Conservation (phyloP, 2,797 vertebrate genomes). For the Microctenopoma lineatum region DNA sequence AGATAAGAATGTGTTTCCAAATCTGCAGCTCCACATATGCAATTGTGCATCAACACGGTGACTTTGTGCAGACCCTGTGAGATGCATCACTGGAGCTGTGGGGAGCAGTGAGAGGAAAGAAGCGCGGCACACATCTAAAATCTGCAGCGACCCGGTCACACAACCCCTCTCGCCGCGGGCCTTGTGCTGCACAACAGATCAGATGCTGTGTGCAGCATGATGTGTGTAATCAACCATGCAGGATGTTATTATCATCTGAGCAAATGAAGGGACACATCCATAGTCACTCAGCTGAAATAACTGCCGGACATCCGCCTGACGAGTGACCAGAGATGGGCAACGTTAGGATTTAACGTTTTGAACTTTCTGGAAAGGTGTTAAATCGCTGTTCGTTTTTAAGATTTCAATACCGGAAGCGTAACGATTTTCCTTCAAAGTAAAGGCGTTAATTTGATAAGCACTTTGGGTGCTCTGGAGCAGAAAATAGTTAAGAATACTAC, state of each 20-base stretch:
- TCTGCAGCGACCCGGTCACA: constrained; percentile 34
- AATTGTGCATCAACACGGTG: not conserved
- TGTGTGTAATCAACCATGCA: constrained; percentile 61
- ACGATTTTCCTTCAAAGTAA: constrained; percentile 39
- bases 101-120: not conserved
- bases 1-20: not conserved
- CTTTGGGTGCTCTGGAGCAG: not conserved
- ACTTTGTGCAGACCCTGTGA: not conserved
- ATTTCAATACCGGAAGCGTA: constrained; percentile 27
- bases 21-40: not conserved
- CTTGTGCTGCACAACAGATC: constrained; percentile 42
- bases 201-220: constrained; percentile 58
- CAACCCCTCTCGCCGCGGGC: constrained; percentile 12
- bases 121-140: not conserved
- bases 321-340: not conserved
- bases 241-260: constrained; percentile 50
- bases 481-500: not conserved
- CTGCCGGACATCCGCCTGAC: not conserved
- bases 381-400: not conserved
- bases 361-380: not conserved
- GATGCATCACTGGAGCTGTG: not conserved
- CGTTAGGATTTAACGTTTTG: not conserved
- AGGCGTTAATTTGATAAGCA: not conserved
- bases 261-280: constrained; percentile 28
- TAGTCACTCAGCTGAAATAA: constrained; percentile 10